Evolutionary conservation across 2,888 invertebrate genomes (phyloP), one percentile per base, ranked within the genome.

Genomic region (Protodeltote pygarga): DNA sequence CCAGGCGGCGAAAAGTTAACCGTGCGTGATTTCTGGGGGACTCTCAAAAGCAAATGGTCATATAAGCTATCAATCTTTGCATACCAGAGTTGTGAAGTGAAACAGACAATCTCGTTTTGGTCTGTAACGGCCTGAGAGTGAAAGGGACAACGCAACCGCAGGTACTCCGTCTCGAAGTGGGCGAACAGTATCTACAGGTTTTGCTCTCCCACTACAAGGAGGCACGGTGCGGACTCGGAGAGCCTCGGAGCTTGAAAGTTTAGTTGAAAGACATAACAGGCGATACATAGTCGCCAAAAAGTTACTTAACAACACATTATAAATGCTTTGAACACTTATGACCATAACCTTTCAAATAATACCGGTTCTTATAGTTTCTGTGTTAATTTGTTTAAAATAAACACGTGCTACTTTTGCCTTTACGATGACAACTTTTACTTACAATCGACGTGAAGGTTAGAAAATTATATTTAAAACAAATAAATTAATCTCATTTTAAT

Each of bases 61-160:
- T 90, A 92, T 88, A 91, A 85, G 87, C 91, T 92, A 91, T 91
- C 91, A 91, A 90, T 92, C 92, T 92, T 92, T 91, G 91, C 92
- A 92, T 92, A 92, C 92, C 91, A 91, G 89, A 85, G 88, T 88
- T 81, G 87, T 85, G 78, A 71, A 84, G 79, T 88, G 91, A 90
- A 81, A 91, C 83, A 77, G 87, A 80, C 73, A 73, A 65, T 79
- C 74, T 72, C 65, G 78, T 75, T 77, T 77, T 66, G 70, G 70
- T 68, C 64, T 55, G 62, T 50, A 49, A 42, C 62, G 63, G 45
- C 32, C 75, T 66, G 78, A 61, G 92, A 72, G 85, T 68, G 87
- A 92, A 85, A 89, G 87, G 85, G 92, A 92, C 87, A 65, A 70
- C 84, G 74, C 45, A 52, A 55, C 52, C 66, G 81, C 90, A 90